phyloP scores from a whole-genome alignment of 2,888 invertebrate genomes.

The Drosophila limbata region DNA sequence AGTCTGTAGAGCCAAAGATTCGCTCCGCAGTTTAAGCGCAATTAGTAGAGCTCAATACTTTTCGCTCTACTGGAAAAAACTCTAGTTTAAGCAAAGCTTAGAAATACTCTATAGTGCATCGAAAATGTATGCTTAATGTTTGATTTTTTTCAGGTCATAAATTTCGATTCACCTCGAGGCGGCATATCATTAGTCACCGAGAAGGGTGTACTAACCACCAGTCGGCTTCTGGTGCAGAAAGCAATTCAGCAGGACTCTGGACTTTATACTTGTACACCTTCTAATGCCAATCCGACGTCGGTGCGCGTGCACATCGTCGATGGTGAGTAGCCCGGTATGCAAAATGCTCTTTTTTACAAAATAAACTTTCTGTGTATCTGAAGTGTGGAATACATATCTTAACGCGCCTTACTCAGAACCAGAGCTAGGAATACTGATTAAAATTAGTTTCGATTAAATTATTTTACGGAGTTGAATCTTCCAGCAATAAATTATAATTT shows the following conservation, averaged over 20 bases:
- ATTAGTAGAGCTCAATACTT: too few relatives aligned
- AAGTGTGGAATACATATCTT: background rate
- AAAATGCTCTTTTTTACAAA: slow-evolving; percentile 50
- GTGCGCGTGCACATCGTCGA: slow-evolving; percentile 94
- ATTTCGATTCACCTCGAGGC: slow-evolving; percentile 95
- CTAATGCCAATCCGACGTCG: slow-evolving; percentile 92
- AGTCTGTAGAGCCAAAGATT: too few relatives aligned
- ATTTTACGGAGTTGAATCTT: too few relatives aligned
- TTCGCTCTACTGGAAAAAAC: too few relatives aligned
- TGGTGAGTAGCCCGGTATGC: slow-evolving; percentile 88
- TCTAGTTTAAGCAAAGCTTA: too few relatives aligned
- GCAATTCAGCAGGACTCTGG: slow-evolving; percentile 93
- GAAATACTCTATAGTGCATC: too few relatives aligned
- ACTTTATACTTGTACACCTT: slow-evolving; percentile 93
- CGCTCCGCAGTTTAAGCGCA: too few relatives aligned
- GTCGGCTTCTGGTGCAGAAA: slow-evolving; percentile 92
- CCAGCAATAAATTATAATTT: too few relatives aligned
- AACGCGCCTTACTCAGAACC: background rate
- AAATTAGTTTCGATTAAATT: too few relatives aligned
- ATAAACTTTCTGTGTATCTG: slow-evolving; percentile 1
- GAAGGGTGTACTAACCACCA: slow-evolving; percentile 93
- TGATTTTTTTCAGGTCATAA: slow-evolving; percentile 88
- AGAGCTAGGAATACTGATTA: too few relatives aligned
- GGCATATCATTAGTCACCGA: slow-evolving; percentile 95
- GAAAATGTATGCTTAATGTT: too few relatives aligned